Evolutionary conservation across 2,797 vertebrate genomes (phyloP), one percentile per base, ranked within the genome.

Genomic region (Bryconaethiops microstoma): DNA sequence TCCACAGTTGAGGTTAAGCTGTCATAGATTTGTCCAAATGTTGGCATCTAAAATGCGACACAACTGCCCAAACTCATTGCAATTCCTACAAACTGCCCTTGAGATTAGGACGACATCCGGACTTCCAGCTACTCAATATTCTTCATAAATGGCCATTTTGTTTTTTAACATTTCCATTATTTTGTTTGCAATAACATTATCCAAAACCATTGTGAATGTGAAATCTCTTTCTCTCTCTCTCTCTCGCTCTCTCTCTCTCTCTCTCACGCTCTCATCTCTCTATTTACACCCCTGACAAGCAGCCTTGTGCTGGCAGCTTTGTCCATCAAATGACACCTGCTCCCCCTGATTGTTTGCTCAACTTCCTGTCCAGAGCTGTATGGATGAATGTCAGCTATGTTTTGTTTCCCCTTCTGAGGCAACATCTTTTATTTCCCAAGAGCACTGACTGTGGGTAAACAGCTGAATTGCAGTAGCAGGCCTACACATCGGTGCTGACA

Each of bases 251-350:
- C 63, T 45, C 10, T 6, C 9, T 2, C 45, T 42, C 52, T 57
- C n/a, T 40, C 45, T 17, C 52, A 1, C 42, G 29, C 55, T 50
- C 62, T 78, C 85, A 42, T 78, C 74, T 84, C 83, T 89, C 88
- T 87, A 83, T 91, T 88, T 88, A 85, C 87, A 71, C 74, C 82
- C 83, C 87, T 90, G 91, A 90, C 88, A 90, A 79, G 88, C 90
- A 90, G 84, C 79, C 86, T 88, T n/a, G 23, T 40, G 79, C 87
- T 90, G 89, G 87, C 91, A 90, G 89, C 88, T 88, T 89, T 83
- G 89, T 92, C 91, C 88, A 88, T 93, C 91, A 91, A 86, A 90
- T 88, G 88, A 88, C 90, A 92, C 89, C 91, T 92, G 92, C 91
- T 92, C 88, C 89, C 78, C 83, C 82, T 90, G 90, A 90, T 86